Evolutionary conservation across 2,113 vertebrate species (phyloP), one percentile per base, ranked within the genome.

Genomic region (Phrynocephalus versicolor): DNA sequence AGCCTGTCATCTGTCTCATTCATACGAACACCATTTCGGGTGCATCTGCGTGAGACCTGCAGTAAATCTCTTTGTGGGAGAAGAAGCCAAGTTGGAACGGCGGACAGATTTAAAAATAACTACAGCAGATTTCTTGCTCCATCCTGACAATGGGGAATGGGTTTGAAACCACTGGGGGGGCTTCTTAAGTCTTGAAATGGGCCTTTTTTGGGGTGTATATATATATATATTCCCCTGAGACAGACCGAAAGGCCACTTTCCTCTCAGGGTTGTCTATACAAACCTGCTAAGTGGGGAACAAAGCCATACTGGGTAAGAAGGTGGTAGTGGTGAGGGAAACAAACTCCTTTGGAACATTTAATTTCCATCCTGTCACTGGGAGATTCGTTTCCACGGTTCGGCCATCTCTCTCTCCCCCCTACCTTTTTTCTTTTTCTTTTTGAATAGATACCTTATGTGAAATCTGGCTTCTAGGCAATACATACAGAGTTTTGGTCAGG

Each of bases 381-480:
- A 65, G 62, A 60, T 62, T 19, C 2, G 39, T 51, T 88, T 88
- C 70, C 58, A 80, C 45, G 57, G 35, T 60, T 57, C 60, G 60
- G 74, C 82, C 82, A n/a, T n/a, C n/a, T n/a, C n/a, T n/a, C n/a
- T n/a, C n/a, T n/a, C n/a, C n/a, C n/a, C n/a, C n/a, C n/a, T n/a
- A n/a, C n/a, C n/a, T n/a, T n/a, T n/a, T n/a, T n/a, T n/a, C n/a
- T n/a, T n/a, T n/a, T 60, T 65, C 55, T 51, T 72, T 37, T 27
- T 25, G 77, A 88, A 88, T 88, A 84, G 70, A 84, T 88, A 88
- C 70, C 87, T 67, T 88, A 88, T 81, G 87, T 84, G 77, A 58
- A 88, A 70, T 45, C 67, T 88, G 82, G 87, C 82, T 84, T 75
- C 71, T 33, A 67, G 70, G 87, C 35, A 74, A 55, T 21, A 25